These are phyloP conservation scores for Lathamus discolor DNA, from an alignment of 2,113 vertebrate genomes.

Conservation along the genomic window DNA sequence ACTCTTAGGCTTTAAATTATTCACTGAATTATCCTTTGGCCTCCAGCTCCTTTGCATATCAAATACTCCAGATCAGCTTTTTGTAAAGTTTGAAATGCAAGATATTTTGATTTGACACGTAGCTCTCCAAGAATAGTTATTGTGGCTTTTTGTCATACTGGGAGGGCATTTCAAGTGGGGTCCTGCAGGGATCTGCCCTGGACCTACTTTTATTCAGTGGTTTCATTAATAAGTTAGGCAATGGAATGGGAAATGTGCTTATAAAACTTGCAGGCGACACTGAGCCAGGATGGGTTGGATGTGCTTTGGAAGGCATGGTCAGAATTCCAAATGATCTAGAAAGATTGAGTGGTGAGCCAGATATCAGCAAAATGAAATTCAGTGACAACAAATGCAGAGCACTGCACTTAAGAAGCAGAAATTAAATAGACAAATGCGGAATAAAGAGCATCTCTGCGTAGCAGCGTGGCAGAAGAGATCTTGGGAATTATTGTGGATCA, in stretches of 20 bases:
- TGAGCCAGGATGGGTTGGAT: constrained; percentile 1
- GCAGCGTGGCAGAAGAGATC: not conserved
- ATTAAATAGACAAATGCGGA: not conserved
- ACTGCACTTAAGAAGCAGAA: not conserved
- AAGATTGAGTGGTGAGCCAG: not conserved
- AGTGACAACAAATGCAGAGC: constrained; percentile 23
- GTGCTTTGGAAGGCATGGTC: not conserved
- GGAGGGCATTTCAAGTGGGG: constrained; percentile 26
- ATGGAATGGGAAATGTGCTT: not conserved
- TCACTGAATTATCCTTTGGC: constrained; percentile 44
- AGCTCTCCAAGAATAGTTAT: constrained; percentile 9
- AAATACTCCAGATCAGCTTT: constrained; percentile 33
- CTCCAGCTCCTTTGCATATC: constrained; percentile 44
- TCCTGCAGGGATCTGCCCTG: constrained; percentile 27
- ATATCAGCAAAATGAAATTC: constrained; percentile 4
- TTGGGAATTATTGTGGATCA: not conserved
- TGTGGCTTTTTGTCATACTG: not conserved
- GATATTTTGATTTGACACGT: not conserved
- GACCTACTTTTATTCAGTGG: not conserved
- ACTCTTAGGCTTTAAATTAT: constrained; percentile 37
- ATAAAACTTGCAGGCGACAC: constrained; percentile 29
- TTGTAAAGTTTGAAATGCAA: constrained; percentile 44
- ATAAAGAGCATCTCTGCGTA: not conserved
- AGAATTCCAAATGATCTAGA: constrained; percentile 17
- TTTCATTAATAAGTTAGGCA: constrained; percentile 56